Percentiles rank a stretch among this genome's conserved stretches.
phyloP scores from a whole-genome alignment of 2,888 invertebrate species.

The Drosophila pegasa region DNA sequence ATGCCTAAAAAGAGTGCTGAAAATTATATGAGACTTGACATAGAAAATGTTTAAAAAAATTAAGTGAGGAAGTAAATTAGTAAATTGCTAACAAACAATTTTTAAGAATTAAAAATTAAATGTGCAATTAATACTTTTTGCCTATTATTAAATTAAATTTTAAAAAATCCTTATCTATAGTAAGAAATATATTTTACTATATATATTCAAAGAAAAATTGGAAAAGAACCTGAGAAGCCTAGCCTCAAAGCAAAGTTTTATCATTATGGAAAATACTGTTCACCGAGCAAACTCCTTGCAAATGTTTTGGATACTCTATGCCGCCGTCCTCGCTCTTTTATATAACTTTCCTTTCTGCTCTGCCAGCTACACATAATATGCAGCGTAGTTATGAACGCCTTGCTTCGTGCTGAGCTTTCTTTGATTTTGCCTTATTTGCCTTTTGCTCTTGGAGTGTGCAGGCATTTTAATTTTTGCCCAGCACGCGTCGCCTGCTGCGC shows the following conservation, averaged over 20 bases:
- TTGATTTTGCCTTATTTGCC: constrained; percentile 10
- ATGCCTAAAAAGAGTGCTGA: neutral
- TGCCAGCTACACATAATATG: constrained; percentile 31
- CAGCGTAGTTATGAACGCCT: constrained; percentile 37
- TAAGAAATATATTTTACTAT: too few species aligned
- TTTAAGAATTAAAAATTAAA: too few species aligned
- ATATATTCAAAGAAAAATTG: too few species aligned
- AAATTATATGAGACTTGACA: neutral
- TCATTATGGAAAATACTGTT: neutral
- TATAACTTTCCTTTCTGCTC: neutral
- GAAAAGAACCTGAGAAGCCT: too few species aligned
- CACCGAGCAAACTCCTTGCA: neutral
- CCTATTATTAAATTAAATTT: too few species aligned
- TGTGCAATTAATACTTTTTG: too few species aligned
- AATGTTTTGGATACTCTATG: neutral
- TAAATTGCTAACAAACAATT: too few species aligned
- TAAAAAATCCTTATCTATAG: too few species aligned
- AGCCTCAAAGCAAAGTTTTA: neutral
- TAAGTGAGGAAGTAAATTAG: too few species aligned
- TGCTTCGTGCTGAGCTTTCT: constrained; percentile 18
- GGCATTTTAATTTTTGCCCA: constrained; percentile 63
- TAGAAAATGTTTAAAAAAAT: neutral
- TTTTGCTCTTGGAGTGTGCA: constrained; percentile 24
- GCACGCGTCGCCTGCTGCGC: constrained; percentile 46
- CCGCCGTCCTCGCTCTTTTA: neutral